phyloP scores from a whole-genome alignment of 2,888 invertebrate genomes.

The Leucophenga montana region DNA sequence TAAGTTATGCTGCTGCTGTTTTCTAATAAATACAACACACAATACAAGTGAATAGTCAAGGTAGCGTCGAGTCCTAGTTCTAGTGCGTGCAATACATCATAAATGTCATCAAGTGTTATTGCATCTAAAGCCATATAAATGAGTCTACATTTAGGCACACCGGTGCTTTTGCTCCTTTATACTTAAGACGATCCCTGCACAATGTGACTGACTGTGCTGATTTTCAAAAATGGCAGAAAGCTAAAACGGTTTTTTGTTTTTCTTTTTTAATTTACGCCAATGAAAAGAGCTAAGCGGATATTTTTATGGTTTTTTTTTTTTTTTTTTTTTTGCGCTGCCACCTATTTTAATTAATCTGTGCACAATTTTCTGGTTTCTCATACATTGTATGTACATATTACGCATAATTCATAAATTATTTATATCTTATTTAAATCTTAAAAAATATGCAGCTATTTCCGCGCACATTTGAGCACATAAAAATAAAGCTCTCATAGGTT shows the following conservation, averaged over 20 bases:
- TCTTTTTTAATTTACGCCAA: background rate
- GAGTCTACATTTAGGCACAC: constrained; percentile 60
- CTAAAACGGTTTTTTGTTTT: background rate
- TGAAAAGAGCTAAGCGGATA: background rate
- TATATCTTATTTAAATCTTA: constrained; percentile 26
- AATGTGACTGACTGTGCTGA: constrained; percentile 25
- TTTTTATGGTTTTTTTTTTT: background rate
- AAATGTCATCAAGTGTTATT: constrained; percentile 67
- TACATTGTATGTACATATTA: background rate
- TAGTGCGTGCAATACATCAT: constrained; percentile 52
- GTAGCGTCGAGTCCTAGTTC: background rate
- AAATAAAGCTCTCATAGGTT: constrained; percentile 19
- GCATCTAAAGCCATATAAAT: constrained; percentile 68
- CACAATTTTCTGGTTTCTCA: constrained; percentile 11
- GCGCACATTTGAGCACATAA: constrained; percentile 17
- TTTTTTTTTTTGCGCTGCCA: background rate
- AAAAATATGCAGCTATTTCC: constrained; percentile 25
- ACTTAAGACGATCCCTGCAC: constrained; percentile 30
- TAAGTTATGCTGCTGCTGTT: background rate
- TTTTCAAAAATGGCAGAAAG: background rate
- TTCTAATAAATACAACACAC: background rate
- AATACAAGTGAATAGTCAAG: constrained; percentile 1
- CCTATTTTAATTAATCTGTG: constrained; percentile 7
- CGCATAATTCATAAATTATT: constrained; percentile 17
- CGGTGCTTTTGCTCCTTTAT: constrained; percentile 33